phyloP scores from a whole-genome alignment of 2,797 vertebrate species.

The Carapus acus region DNA sequence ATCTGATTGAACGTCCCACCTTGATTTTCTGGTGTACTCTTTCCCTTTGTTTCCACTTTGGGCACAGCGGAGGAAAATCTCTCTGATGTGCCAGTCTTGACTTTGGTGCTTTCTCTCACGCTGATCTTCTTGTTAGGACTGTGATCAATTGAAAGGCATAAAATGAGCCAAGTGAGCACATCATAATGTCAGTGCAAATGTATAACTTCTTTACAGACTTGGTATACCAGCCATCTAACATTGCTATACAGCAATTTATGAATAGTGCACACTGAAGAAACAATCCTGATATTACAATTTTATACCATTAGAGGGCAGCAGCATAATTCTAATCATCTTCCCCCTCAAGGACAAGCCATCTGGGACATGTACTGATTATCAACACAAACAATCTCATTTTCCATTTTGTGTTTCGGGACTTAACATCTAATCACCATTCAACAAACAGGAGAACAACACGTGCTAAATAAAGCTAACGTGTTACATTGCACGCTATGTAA shows the following conservation, averaged over 20 bases:
- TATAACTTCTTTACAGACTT: too few species aligned
- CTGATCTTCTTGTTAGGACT: slow-evolving; percentile 76
- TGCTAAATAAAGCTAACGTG: too few species aligned
- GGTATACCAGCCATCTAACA: too few species aligned
- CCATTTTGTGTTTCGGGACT: not conserved
- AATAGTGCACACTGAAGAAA: not conserved
- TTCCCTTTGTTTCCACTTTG: slow-evolving; percentile 72
- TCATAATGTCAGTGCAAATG: too few species aligned
- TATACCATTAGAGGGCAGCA: slow-evolving; percentile 46
- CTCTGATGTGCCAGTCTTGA: slow-evolving; percentile 66
- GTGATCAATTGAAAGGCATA: slow-evolving; percentile 31
- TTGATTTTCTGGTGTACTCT: slow-evolving; percentile 70
- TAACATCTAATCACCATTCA: too few species aligned
- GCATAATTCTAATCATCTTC: slow-evolving; percentile 18
- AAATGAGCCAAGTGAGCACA: slow-evolving; percentile 1
- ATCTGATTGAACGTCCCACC: slow-evolving; percentile 66
- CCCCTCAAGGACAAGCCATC: slow-evolving; percentile 24
- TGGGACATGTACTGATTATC: slow-evolving; percentile 31
- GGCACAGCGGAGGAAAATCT: slow-evolving; percentile 64
- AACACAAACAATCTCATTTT: slow-evolving; percentile 25
- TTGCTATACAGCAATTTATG: slow-evolving; percentile 5
- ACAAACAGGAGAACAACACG: too few species aligned
- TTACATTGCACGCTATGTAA: too few species aligned
- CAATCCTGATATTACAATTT: slow-evolving; percentile 19
- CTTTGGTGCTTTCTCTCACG: slow-evolving; percentile 70